phyloP scores from a whole-genome alignment of 2,113 vertebrate genomes.

The Ochotona curzoniae region DNA sequence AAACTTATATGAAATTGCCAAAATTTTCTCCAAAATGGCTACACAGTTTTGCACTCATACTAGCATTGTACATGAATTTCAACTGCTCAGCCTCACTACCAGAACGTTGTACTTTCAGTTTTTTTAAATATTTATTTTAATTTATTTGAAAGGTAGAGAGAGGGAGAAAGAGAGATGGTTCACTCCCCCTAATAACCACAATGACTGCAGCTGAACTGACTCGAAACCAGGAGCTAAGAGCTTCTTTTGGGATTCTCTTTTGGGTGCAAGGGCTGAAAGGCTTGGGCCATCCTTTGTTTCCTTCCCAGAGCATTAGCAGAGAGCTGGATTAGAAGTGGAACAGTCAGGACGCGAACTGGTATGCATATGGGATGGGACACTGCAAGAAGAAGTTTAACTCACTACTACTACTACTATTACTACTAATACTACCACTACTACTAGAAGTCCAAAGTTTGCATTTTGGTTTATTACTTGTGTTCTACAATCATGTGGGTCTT shows the following conservation, averaged over 20 bases:
- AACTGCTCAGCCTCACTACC: neutral
- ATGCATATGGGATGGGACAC: too few species aligned
- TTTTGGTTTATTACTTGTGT: slow-evolving; percentile 19
- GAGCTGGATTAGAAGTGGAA: neutral
- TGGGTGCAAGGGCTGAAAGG: too few species aligned
- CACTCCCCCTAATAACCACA: too few species aligned
- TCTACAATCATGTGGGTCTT: neutral
- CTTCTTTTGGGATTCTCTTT: too few species aligned
- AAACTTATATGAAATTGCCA: neutral
- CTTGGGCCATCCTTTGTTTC: too few species aligned
- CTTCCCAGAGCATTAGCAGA: too few species aligned
- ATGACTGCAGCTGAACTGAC: too few species aligned
- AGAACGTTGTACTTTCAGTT: neutral
- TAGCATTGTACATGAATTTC: neutral
- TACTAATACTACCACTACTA: neutral
- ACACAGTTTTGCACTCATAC: neutral
- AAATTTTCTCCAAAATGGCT: neutral
- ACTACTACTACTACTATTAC: too few species aligned
- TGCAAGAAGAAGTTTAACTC: too few species aligned
- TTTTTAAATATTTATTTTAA: neutral
- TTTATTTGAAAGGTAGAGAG: too few species aligned
- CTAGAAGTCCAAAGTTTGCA: neutral
- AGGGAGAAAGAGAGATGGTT: too few species aligned
- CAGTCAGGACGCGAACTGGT: neutral
- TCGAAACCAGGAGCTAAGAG: too few species aligned